These are phyloP conservation scores for Characodon lateralis DNA, from an alignment of 2,797 vertebrate species.

Conservation along the genomic window DNA sequence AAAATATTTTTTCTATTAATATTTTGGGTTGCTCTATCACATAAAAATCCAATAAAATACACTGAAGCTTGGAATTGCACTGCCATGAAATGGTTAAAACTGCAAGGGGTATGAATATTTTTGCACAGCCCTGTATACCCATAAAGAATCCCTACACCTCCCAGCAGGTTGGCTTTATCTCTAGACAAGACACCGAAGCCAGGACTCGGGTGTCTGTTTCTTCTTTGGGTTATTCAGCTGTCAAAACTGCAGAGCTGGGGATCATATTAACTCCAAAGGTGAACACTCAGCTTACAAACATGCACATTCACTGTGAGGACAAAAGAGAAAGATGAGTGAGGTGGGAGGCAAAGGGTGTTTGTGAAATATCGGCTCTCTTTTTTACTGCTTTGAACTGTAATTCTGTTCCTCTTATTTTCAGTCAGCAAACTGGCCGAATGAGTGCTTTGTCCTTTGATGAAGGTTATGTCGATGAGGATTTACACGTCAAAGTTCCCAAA, in stretches of 20 bases:
- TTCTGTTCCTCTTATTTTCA: conserved; percentile 19
- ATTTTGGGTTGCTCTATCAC: background rate
- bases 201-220: conserved; percentile 50
- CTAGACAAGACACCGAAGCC: conserved; percentile 40
- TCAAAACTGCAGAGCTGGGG: conserved; percentile 46
- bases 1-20: background rate
- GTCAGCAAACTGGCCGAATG: conserved; percentile 9
- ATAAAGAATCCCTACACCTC: background rate
- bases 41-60: background rate
- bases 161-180: conserved; percentile 32
- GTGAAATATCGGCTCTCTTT: conserved; percentile 55
- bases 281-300: conserved; percentile 37
- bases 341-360: conserved; percentile 37
- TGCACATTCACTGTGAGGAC: conserved; percentile 53
- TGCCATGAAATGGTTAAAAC: background rate
- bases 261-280: conserved; percentile 64
- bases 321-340: conserved; percentile 64
- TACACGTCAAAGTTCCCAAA: conserved; percentile 4
- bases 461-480: background rate
- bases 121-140: background rate
- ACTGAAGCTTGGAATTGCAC: too few relatives aligned
- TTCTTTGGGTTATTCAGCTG: conserved; percentile 55
- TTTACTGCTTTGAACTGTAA: conserved; percentile 46
- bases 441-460: background rate
- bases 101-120: background rate